These are phyloP conservation scores for Luehdorfia chinensis DNA, from an alignment of 1,140 invertebrate species.

Conservation along the genomic window DNA sequence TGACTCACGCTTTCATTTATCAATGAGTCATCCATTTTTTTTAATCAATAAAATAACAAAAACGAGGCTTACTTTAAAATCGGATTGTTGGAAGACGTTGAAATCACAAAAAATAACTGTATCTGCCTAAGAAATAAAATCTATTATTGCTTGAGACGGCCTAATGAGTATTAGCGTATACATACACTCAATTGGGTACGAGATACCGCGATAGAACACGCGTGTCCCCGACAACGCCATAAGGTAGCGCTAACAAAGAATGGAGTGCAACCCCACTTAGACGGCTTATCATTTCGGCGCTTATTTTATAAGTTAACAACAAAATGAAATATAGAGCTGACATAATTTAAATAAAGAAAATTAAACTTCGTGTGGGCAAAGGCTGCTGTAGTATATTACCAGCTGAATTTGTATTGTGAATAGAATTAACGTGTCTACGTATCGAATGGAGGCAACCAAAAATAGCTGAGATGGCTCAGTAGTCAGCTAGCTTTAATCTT, in stretches of 20 bases:
- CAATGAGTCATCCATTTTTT: neutral
- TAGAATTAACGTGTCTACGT: too few species aligned
- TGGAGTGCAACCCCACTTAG: slow-evolving; percentile 21
- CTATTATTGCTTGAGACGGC: neutral
- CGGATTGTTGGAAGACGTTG: neutral
- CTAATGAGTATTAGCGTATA: slow-evolving; percentile 12
- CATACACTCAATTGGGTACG: slow-evolving; percentile 17
- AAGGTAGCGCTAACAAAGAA: slow-evolving; percentile 27
- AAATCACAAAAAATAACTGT: neutral
- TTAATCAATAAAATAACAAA: slow-evolving; percentile 1
- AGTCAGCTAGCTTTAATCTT: too few species aligned
- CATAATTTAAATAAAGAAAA: too few species aligned
- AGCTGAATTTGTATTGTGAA: too few species aligned
- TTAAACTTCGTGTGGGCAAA: too few species aligned
- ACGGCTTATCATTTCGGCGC: neutral
- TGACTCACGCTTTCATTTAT: too few species aligned
- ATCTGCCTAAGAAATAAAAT: neutral
- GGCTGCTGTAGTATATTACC: too few species aligned
- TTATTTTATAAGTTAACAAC: neutral
- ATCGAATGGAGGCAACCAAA: too few species aligned
- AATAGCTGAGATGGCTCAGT: too few species aligned
- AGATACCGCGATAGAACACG: slow-evolving; percentile 65
- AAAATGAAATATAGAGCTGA: too few species aligned
- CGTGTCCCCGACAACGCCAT: slow-evolving; percentile 47
- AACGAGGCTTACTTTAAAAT: neutral